Evolutionary conservation across 2,888 invertebrate genomes (phyloP).

Genomic region (Thecophora atra): DNA sequence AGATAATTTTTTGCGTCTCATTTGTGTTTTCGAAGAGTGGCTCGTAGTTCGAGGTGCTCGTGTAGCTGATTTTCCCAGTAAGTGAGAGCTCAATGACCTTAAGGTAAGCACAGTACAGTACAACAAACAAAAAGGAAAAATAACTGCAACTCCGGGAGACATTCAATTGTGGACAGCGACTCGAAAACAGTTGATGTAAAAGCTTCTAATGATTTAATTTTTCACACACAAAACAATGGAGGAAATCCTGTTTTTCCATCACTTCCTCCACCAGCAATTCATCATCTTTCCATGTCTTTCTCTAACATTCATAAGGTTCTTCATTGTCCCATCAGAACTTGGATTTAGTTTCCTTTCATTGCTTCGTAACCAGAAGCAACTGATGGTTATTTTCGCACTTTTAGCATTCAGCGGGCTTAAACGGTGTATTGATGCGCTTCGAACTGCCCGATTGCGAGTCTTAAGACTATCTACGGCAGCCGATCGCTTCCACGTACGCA

Average conservation of each 20-base stretch:
- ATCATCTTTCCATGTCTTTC: background rate
- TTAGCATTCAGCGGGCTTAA: slow-evolving; percentile 13
- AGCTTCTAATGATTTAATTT: background rate
- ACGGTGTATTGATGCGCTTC: slow-evolving; percentile 21
- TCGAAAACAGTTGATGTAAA: too few relatives aligned
- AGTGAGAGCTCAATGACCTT: background rate
- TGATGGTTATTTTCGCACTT: slow-evolving; percentile 21
- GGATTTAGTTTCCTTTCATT: background rate
- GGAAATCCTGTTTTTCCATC: slow-evolving; percentile 4
- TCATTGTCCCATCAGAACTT: slow-evolving; percentile 23
- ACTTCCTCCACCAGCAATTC: background rate
- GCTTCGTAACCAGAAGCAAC: background rate
- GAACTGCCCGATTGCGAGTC: background rate
- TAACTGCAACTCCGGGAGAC: too few relatives aligned
- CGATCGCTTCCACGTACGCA: slow-evolving; percentile 15
- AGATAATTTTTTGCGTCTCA: too few relatives aligned
- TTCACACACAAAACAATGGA: background rate
- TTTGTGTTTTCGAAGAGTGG: background rate
- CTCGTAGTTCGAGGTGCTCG: background rate
- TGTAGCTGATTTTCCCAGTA: background rate
- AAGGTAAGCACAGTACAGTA: background rate
- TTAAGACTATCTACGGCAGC: background rate
- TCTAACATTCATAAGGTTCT: slow-evolving; percentile 21
- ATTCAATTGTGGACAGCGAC: too few relatives aligned
- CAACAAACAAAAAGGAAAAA: background rate